These are phyloP conservation scores for Asteroscopus sphinx DNA, from an alignment of 2,888 invertebrate species.

Conservation along the genomic window DNA sequence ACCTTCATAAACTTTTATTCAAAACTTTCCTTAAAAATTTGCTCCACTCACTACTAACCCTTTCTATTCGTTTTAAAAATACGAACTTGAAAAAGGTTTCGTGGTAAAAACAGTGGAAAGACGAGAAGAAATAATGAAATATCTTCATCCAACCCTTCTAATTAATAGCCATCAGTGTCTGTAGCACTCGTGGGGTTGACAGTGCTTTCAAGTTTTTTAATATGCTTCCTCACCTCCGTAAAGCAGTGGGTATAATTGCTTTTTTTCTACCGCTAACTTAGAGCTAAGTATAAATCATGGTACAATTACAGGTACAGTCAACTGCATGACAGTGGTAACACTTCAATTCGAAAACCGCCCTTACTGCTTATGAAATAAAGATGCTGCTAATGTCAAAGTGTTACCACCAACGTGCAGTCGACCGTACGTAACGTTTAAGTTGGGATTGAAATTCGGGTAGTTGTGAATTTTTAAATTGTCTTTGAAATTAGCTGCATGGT, in stretches of 20 bases:
- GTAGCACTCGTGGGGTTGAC: constrained; percentile 84
- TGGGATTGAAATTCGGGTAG: constrained; percentile 10
- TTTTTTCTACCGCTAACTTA: constrained; percentile 80
- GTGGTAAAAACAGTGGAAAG: constrained; percentile 63
- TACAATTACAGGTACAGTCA: constrained; percentile 46
- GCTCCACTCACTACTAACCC: constrained; percentile 29
- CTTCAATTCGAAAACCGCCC: no score
- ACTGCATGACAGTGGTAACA: no score
- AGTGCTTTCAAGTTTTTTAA: constrained; percentile 88
- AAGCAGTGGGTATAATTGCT: constrained; percentile 87
- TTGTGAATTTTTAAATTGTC: constrained; percentile 16
- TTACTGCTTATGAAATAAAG: no score
- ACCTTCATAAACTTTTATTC: not conserved
- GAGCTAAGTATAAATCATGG: constrained; percentile 67
- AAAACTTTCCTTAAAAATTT: not conserved
- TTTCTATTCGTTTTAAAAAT: constrained; percentile 37
- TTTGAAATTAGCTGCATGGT: not conserved
- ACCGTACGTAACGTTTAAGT: constrained; percentile 7
- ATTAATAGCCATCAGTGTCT: constrained; percentile 90
- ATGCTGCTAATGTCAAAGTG: no score
- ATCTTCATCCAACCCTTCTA: constrained; percentile 89
- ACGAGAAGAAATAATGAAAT: constrained; percentile 85
- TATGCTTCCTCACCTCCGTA: constrained; percentile 88
- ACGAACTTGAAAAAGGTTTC: constrained; percentile 55
- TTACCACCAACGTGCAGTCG: no score